Evolutionary conservation across 1,140 invertebrate genomes (phyloP).

Genomic region (Drosophila prosaltans): DNA sequence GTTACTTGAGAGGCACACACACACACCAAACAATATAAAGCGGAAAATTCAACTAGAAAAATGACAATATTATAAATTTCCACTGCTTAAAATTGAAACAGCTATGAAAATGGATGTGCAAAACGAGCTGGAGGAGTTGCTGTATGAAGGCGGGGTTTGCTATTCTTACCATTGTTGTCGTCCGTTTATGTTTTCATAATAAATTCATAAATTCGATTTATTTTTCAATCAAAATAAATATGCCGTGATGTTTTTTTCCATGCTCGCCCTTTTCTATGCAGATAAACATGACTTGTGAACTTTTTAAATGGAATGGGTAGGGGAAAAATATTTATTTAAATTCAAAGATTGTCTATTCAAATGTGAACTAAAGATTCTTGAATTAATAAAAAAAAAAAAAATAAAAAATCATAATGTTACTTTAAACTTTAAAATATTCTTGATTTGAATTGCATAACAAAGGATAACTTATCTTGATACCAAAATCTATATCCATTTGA

Average conservation of each 20-base stretch:
- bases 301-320: slow-evolving; percentile 24
- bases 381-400: neutral
- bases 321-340: slow-evolving; percentile 1
- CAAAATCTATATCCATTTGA: no score
- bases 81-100: slow-evolving; percentile 49
- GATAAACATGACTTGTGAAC: slow-evolving; percentile 32
- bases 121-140: neutral
- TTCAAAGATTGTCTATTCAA: slow-evolving; percentile 6
- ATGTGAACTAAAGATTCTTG: slow-evolving; percentile 10
- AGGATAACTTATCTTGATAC: no score
- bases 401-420: no score
- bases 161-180: slow-evolving; percentile 59
- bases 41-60: slow-evolving; percentile 35
- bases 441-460: no score
- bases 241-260: slow-evolving; percentile 28
- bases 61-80: slow-evolving; percentile 53
- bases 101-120: slow-evolving; percentile 5
- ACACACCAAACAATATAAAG: neutral
- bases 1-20: neutral
- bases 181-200: slow-evolving; percentile 77
- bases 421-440: no score
- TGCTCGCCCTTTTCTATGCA: slow-evolving; percentile 19
- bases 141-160: slow-evolving; percentile 25
- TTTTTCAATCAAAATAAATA: slow-evolving; percentile 83
- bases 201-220: slow-evolving; percentile 83